Evolutionary conservation across 2,113 vertebrate genomes (phyloP).

Genomic region (Paracanthobrama guichenoti): DNA sequence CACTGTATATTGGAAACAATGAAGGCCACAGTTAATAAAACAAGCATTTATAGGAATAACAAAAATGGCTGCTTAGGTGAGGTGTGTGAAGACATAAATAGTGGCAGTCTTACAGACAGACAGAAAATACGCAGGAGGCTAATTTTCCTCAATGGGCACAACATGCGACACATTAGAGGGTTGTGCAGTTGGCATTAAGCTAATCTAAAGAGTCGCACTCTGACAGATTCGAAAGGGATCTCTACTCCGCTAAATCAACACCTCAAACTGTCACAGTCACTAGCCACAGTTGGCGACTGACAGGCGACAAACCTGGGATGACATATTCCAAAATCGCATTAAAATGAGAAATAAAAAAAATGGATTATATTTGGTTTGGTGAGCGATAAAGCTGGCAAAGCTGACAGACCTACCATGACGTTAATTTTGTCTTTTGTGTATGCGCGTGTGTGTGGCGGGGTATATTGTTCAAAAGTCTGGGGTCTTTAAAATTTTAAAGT

Average conservation of each 20-base stretch:
- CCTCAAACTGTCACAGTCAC: slow-evolving; percentile 59
- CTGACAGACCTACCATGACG: slow-evolving; percentile 74
- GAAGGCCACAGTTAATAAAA: background rate
- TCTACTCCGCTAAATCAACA: slow-evolving; percentile 59
- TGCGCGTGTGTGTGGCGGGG: too few species aligned
- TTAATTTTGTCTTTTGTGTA: slow-evolving; percentile 67
- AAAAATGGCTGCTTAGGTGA: background rate
- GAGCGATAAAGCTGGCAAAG: slow-evolving; percentile 64
- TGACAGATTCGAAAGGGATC: slow-evolving; percentile 56
- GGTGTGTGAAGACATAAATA: background rate
- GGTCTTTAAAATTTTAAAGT: too few species aligned
- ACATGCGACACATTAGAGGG: slow-evolving; percentile 56
- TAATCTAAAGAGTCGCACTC: slow-evolving; percentile 56
- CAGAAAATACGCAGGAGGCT: slow-evolving; percentile 17
- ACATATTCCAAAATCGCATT: slow-evolving; percentile 77
- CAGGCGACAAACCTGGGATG: slow-evolving; percentile 72
- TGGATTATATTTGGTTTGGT: slow-evolving; percentile 62
- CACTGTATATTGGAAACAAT: background rate
- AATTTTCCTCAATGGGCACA: slow-evolving; percentile 51
- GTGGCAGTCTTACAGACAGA: background rate
- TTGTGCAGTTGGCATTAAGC: slow-evolving; percentile 63
- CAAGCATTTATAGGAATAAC: background rate
- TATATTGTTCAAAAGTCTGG: too few species aligned
- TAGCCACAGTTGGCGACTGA: slow-evolving; percentile 67
- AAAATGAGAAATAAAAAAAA: slow-evolving; percentile 68